These are phyloP conservation scores for Sebastes matsubarae DNA, from an alignment of 2,797 vertebrate species.

Conservation along the genomic window DNA sequence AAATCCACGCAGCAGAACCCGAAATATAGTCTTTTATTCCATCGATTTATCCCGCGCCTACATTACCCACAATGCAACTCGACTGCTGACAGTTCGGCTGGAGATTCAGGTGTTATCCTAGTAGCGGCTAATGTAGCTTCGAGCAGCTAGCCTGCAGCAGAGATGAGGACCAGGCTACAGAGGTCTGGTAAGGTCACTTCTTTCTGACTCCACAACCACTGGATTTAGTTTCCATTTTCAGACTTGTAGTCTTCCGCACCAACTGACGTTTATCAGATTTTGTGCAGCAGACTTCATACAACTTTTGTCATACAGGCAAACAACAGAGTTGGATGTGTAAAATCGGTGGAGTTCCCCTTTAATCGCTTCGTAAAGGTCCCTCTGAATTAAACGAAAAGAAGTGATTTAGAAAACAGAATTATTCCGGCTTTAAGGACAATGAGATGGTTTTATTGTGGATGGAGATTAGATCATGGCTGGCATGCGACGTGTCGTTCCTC, in stretches of 20 bases:
- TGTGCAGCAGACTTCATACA: neutral
- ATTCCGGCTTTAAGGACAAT: constrained; percentile 9
- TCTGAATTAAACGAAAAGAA: constrained; percentile 6
- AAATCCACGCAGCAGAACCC: neutral
- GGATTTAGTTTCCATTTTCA: neutral
- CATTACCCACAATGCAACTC: neutral
- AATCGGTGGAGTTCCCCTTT: neutral
- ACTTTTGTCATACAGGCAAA: neutral
- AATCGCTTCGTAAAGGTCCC: neutral
- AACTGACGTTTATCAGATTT: neutral
- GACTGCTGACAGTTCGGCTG: neutral
- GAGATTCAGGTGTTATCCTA: neutral
- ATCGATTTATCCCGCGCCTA: neutral
- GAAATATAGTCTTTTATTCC: neutral
- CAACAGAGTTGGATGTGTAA: neutral
- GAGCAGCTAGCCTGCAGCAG: neutral
- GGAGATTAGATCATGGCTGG: constrained; percentile 16
- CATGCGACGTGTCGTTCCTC: neutral
- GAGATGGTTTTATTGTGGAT: constrained; percentile 38
- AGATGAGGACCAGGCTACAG: neutral
- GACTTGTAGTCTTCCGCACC: neutral
- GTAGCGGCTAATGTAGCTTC: accelerated
- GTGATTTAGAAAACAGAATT: neutral
- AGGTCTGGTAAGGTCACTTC: neutral
- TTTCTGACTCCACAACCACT: neutral